These are phyloP conservation scores for Lepidocyrtinus sp. DNA, from an alignment of 2,888 invertebrate genomes.

Conservation along the genomic window DNA sequence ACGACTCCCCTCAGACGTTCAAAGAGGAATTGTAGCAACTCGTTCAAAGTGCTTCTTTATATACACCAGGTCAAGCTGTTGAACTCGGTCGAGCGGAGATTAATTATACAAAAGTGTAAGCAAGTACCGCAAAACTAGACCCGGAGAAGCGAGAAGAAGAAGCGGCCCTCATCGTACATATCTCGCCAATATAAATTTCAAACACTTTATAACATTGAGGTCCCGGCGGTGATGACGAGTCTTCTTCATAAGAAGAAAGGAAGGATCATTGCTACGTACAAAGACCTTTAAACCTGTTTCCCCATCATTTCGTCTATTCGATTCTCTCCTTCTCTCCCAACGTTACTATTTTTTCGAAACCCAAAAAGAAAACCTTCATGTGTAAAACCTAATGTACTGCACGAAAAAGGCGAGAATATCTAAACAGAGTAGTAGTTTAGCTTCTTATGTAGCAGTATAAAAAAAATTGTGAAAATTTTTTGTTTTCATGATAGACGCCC, in stretches of 20 bases:
- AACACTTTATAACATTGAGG: not conserved
- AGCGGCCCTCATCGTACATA: too few relatives aligned
- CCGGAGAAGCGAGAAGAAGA: constrained; percentile 51
- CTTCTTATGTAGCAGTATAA: not conserved
- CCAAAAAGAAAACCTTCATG: constrained; percentile 19
- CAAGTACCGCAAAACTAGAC: constrained; percentile 66
- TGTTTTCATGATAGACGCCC: not conserved
- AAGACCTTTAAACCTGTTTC: constrained; percentile 70
- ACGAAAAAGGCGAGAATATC: not conserved
- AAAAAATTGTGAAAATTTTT: not conserved
- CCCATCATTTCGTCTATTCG: constrained; percentile 54
- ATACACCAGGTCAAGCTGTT: constrained; percentile 70
- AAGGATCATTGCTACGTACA: constrained; percentile 65
- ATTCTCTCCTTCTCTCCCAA: constrained; percentile 54
- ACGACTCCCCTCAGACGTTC: constrained; percentile 67
- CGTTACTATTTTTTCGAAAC: not conserved
- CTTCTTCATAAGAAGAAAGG: not conserved
- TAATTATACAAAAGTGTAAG: constrained; percentile 67
- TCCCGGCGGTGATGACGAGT: not conserved
- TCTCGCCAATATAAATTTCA: constrained; percentile 15
- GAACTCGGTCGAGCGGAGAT: constrained; percentile 70
- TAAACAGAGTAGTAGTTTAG: not conserved
- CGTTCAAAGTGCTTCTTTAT: constrained; percentile 68
- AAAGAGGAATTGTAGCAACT: constrained; percentile 69
- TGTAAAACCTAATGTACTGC: not conserved